These are phyloP conservation scores for Siphonodentalium dalli DNA, from an alignment of 2,888 invertebrate genomes.

Conservation along the genomic window DNA sequence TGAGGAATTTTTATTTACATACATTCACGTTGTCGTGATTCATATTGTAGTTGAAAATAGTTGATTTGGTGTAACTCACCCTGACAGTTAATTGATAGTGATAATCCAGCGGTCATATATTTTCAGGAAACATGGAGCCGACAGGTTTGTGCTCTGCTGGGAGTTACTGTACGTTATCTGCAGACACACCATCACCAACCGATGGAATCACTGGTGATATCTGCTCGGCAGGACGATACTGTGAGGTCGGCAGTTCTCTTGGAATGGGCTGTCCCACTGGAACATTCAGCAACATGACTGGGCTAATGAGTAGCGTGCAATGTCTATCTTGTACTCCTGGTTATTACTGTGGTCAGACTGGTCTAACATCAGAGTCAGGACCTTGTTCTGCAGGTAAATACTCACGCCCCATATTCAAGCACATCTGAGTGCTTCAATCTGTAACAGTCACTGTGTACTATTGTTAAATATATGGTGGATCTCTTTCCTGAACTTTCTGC, in stretches of 20 bases:
- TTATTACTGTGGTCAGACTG: slow-evolving; percentile 52
- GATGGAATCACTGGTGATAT: slow-evolving; percentile 55
- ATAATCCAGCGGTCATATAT: too few relatives aligned
- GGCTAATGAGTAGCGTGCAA: slow-evolving; percentile 42
- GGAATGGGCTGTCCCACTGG: slow-evolving; percentile 54
- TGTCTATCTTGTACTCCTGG: slow-evolving; percentile 56
- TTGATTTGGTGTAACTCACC: too few relatives aligned
- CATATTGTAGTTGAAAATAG: too few relatives aligned
- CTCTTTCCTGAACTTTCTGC: too few relatives aligned
- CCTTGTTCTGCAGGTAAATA: slow-evolving; percentile 56
- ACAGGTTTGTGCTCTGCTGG: slow-evolving; percentile 52
- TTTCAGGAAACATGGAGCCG: slow-evolving; percentile 54
- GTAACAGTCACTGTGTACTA: too few relatives aligned
- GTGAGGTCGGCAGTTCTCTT: slow-evolving; percentile 47
- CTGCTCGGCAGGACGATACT: slow-evolving; percentile 55
- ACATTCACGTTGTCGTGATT: too few relatives aligned
- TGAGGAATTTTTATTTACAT: too few relatives aligned
- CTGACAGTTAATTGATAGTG: too few relatives aligned
- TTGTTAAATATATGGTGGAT: too few relatives aligned
- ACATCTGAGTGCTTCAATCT: too few relatives aligned
- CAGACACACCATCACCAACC: slow-evolving; percentile 51
- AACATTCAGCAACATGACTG: slow-evolving; percentile 50
- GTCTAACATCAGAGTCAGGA: slow-evolving; percentile 52
- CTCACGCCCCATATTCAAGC: not conserved
- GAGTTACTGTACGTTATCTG: slow-evolving; percentile 53